Conservation (phyloP, 2,113 vertebrate species). For the Syngnathus scovelli region DNA sequence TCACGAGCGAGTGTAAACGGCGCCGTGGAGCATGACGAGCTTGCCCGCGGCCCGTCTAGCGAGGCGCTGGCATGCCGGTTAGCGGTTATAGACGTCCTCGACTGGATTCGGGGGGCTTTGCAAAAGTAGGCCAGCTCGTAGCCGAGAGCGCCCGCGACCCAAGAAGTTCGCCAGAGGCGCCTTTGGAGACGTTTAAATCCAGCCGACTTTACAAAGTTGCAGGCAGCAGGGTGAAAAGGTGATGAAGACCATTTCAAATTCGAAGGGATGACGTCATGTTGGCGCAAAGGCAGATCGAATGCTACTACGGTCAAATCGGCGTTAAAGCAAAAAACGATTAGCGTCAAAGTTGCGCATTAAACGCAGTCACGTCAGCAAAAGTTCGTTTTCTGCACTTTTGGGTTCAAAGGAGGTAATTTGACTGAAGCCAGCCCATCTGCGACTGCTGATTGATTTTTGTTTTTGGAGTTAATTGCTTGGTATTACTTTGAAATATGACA, state of each 20-base stretch:
- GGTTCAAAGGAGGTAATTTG: too few species aligned
- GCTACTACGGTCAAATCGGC: too few species aligned
- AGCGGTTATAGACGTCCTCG: not conserved
- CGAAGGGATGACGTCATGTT: too few species aligned
- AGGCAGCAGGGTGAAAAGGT: not conserved
- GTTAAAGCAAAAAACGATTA: too few species aligned
- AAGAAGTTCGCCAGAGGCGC: conserved; percentile 9
- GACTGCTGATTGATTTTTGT: too few species aligned
- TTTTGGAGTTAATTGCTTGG: not conserved
- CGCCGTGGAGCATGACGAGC: conserved; percentile 3
- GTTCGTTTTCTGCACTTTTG: too few species aligned
- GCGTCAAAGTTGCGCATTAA: too few species aligned
- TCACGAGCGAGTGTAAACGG: conserved; percentile 28
- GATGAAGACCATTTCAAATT: too few species aligned
- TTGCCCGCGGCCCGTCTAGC: conserved; percentile 9
- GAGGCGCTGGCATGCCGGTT: conserved; percentile 1
- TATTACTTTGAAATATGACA: not conserved
- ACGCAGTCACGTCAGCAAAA: too few species aligned
- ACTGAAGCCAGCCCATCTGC: too few species aligned
- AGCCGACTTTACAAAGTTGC: not conserved
- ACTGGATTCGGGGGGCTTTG: not conserved
- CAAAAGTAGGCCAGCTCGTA: conserved; percentile 65
- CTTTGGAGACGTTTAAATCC: conserved; percentile 6
- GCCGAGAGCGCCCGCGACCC: conserved; percentile 46
- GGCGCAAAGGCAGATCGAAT: too few species aligned